Conservation (phyloP, 2,888 invertebrate species). For the Asteroscopus sphinx region DNA sequence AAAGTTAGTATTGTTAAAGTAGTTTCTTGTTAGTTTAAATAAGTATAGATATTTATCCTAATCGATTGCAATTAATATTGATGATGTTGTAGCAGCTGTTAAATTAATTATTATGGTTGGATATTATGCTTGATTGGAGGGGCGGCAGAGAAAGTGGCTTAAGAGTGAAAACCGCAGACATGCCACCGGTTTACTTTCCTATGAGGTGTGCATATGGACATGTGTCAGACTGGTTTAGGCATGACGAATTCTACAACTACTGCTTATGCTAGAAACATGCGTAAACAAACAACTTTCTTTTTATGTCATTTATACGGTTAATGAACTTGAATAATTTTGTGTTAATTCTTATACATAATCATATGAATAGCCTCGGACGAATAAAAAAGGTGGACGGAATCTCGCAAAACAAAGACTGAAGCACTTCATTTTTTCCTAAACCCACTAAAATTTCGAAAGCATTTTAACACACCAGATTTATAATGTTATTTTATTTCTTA, state of each 20-base stretch:
- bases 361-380: too few relatives aligned
- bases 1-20: constrained; percentile 45
- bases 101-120: constrained; percentile 38
- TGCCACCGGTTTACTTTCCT: constrained; percentile 80
- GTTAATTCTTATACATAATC: background rate
- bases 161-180: constrained; percentile 80
- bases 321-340: constrained; percentile 27
- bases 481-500: too few relatives aligned
- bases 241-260: constrained; percentile 57
- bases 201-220: constrained; percentile 66
- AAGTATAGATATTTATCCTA: constrained; percentile 38
- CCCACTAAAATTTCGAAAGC: too few relatives aligned
- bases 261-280: constrained; percentile 44
- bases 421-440: too few relatives aligned
- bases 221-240: constrained; percentile 73
- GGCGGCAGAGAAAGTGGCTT: constrained; percentile 73
- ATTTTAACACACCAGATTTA: too few relatives aligned
- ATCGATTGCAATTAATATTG: constrained; percentile 52
- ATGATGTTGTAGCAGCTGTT: constrained; percentile 41
- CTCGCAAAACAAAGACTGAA: too few relatives aligned
- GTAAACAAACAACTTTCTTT: constrained; percentile 52
- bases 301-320: constrained; percentile 22
- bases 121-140: constrained; percentile 25
- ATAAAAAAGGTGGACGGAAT: too few relatives aligned
- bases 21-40: constrained; percentile 38